A percentile compares a stretch with the other conserved stretches of the same genome.
Conservation (phyloP, 2,888 invertebrate genomes). For the Agapostemon virescens region DNA sequence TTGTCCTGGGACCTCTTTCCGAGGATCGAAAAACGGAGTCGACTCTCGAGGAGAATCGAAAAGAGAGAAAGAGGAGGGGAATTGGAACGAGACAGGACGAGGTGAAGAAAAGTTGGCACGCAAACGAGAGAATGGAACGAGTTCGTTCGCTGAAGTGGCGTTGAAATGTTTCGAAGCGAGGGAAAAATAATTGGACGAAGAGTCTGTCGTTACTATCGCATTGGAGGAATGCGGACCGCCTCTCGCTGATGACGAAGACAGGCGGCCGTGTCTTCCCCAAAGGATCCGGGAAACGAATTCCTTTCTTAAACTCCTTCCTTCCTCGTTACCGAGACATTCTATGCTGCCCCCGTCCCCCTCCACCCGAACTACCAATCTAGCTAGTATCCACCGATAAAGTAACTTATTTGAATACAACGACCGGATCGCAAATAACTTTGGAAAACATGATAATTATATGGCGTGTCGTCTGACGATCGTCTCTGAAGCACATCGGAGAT, state of each 20-base stretch:
- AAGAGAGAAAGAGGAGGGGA: constrained; percentile 25
- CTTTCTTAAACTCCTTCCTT: constrained; percentile 59
- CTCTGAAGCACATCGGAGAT: background rate
- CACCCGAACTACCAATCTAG: constrained; percentile 48
- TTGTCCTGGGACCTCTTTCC: constrained; percentile 39
- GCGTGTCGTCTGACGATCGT: constrained; percentile 2
- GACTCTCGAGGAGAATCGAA: constrained; percentile 31
- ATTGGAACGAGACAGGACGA: constrained; percentile 45
- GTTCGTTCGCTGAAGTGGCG: constrained; percentile 74
- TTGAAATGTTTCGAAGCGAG: constrained; percentile 76
- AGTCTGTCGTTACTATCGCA: constrained; percentile 71
- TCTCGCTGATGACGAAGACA: constrained; percentile 51
- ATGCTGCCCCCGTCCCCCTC: constrained; percentile 17
- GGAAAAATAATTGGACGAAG: constrained; percentile 79
- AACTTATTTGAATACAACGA: constrained; percentile 53
- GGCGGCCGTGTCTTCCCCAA: constrained; percentile 49
- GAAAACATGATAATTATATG: constrained; percentile 38
- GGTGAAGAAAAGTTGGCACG: constrained; percentile 57
- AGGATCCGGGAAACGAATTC: constrained; percentile 57
- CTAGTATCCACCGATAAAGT: constrained; percentile 53
- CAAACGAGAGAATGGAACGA: constrained; percentile 67
- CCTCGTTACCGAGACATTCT: constrained; percentile 65
- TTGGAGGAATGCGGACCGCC: constrained; percentile 49
- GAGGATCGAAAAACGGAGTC: constrained; percentile 30
- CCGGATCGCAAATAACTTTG: constrained; percentile 50